These are phyloP conservation scores for Cryptotermes secundus DNA, from an alignment of 1,140 invertebrate species.

Conservation along the genomic window DNA sequence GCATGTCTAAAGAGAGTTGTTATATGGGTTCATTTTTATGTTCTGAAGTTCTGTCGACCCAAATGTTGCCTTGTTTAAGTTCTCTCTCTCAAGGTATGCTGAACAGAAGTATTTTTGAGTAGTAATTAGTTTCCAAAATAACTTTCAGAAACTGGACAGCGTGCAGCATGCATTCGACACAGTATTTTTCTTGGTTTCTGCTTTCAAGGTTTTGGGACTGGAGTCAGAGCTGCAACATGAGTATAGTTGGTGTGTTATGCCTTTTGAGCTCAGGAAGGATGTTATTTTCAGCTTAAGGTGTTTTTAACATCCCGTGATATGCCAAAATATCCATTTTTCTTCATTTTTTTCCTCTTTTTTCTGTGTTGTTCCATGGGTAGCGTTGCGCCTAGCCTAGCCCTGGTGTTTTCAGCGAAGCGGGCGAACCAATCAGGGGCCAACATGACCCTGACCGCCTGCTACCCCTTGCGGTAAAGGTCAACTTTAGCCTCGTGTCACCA, in stretches of 20 bases:
- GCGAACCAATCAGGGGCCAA: slow-evolving; percentile 34
- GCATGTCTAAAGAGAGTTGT: too few species aligned
- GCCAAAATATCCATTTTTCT: slow-evolving; percentile 31
- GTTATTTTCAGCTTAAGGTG: slow-evolving; percentile 7
- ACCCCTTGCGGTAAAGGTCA: slow-evolving; percentile 37
- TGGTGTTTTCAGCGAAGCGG: slow-evolving; percentile 34
- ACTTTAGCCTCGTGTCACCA: slow-evolving; percentile 33
- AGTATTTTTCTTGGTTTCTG: background rate
- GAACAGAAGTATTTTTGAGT: background rate
- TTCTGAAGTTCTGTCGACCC: background rate
- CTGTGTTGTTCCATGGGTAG: slow-evolving; percentile 39
- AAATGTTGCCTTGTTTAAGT: background rate
- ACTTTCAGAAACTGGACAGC: background rate
- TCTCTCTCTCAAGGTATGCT: background rate
- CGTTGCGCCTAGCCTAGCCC: slow-evolving; percentile 36
- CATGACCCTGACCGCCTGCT: slow-evolving; percentile 37
- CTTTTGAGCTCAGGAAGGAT: background rate
- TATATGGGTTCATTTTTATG: too few species aligned
- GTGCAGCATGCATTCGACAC: background rate
- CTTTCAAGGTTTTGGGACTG: background rate
- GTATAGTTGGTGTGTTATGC: background rate
- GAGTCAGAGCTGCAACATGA: background rate
- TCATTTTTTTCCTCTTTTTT: slow-evolving; percentile 38
- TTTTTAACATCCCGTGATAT: slow-evolving; percentile 26
- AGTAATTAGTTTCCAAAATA: background rate